phyloP scores from a whole-genome alignment of 2,888 invertebrate genomes.

The Drosophila quasianomalipes region DNA sequence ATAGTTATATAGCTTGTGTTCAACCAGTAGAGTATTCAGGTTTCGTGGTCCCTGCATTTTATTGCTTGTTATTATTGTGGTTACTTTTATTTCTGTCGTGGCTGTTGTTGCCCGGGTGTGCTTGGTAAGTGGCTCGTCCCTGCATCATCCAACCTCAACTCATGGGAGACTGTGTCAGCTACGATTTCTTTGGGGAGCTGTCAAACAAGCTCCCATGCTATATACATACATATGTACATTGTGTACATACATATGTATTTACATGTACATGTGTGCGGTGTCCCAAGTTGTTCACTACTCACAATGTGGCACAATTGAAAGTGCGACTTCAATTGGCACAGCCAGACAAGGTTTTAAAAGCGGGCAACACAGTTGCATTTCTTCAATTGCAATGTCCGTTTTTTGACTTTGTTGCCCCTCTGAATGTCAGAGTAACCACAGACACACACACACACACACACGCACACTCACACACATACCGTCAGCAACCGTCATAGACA shows the following conservation, averaged over 20 bases:
- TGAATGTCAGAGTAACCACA: conserved; percentile 32
- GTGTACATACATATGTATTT: background rate
- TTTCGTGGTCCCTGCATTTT: conserved; percentile 17
- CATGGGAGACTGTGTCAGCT: conserved; percentile 26
- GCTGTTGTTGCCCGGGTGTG: conserved; percentile 29
- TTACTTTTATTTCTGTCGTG: conserved; percentile 37
- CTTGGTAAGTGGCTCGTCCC: conserved; percentile 62
- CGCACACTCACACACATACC: conserved; percentile 2
- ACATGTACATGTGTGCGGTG: background rate
- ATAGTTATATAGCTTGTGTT: background rate
- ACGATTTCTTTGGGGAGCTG: conserved; percentile 31
- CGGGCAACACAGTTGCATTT: conserved; percentile 58
- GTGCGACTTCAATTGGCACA: conserved; percentile 51
- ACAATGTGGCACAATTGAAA: conserved; percentile 54
- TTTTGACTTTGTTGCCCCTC: conserved; percentile 50
- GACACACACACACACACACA: too few relatives aligned
- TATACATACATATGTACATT: background rate
- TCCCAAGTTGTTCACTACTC: conserved; percentile 1
- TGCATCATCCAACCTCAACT: conserved; percentile 18
- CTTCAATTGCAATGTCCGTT: conserved; percentile 45
- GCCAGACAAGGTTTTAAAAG: conserved; percentile 40
- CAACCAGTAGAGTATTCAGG: conserved; percentile 27
- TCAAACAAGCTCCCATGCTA: conserved; percentile 26
- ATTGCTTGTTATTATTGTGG: conserved; percentile 46
- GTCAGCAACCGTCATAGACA: conserved; percentile 2